Evolutionary conservation across 2,113 vertebrate species (phyloP), one percentile per base, ranked within the genome.

Genomic region (Xerus inauris): DNA sequence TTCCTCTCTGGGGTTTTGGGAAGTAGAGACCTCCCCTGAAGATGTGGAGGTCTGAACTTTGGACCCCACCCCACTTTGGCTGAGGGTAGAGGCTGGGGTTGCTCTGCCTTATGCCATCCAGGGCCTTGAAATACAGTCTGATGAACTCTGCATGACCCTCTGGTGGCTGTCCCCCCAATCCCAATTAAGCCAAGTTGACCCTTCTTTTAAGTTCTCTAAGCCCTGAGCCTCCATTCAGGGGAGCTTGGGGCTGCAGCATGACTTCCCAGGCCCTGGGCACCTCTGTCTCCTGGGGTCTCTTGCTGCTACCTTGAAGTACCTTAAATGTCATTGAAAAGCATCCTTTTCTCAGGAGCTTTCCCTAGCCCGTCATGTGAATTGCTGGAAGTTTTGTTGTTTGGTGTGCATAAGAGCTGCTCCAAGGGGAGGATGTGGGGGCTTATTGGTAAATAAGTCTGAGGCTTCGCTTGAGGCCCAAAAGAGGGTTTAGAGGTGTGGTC

Each of bases 111-210:
- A 42, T 42, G 24, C 16, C 5, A 8, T 73, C 16, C 32, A 57
- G 67, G 49, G 81, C 77, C 80, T 94, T 97, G 97, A 97, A 97
- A 97, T 89, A 54, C 32, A 93, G 97, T 89, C 95, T 89, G 57
- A 77, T 75, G 94, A 92, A 85, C 94, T 97, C 79, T 69, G 19
- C n/a, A 79, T 95, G 87, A 93, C 95, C 89, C 69, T 64, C 17
- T 13, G 14, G 14, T 59, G 64, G 40, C 90, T 32, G 40, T 13
- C 42, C 19, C 45, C 82, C 88, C 20, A 32, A n/a, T 45, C 67
- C 84, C 73, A 79, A 14, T 94, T 89, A 95, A 79, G 79, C 79
- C 62, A 85, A 81, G 54, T 64, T 59, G 81, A 75, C 62, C 75
- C 64, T 92, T 76, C 49, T 83, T 90, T 85, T 45, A 79, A 13